Evolutionary conservation across 2,888 invertebrate species (phyloP).

Genomic region (Amiota minor): DNA sequence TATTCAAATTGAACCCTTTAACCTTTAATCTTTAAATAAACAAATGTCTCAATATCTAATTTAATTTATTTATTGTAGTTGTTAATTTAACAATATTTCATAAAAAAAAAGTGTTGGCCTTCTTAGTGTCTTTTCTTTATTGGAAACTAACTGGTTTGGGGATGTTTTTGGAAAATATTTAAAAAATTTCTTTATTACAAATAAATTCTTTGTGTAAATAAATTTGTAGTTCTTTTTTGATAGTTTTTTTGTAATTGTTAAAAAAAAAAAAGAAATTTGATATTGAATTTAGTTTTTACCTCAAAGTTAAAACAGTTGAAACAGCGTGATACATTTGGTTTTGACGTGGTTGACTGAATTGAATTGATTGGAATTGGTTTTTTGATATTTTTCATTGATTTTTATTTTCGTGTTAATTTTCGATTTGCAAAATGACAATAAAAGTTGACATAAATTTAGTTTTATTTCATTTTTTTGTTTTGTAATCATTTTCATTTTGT

Average conservation of each 20-base stretch:
- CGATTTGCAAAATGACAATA: conserved; percentile 19
- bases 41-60: no score
- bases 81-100: no score
- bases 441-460: conserved; percentile 14
- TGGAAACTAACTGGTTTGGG: no score
- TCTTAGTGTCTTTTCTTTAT: no score
- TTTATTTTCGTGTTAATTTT: conserved; percentile 38
- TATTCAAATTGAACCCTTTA: background rate
- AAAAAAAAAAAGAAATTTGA: conserved; percentile 28
- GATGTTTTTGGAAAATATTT: no score
- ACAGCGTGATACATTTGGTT: conserved; percentile 97
- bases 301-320: conserved; percentile 93
- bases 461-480: conserved; percentile 23
- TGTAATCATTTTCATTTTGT: background rate
- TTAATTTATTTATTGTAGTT: background rate
- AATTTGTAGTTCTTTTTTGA: background rate
- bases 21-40: no score
- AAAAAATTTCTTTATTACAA: no score
- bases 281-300: conserved; percentile 76
- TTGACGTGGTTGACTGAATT: conserved; percentile 71
- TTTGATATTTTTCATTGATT: conserved; percentile 31
- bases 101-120: no score
- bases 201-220: background rate
- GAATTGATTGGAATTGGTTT: conserved; percentile 54
- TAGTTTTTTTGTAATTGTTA: background rate